Evolutionary conservation across 2,113 vertebrate species (phyloP).

Genomic region (Athene cunicularia): DNA sequence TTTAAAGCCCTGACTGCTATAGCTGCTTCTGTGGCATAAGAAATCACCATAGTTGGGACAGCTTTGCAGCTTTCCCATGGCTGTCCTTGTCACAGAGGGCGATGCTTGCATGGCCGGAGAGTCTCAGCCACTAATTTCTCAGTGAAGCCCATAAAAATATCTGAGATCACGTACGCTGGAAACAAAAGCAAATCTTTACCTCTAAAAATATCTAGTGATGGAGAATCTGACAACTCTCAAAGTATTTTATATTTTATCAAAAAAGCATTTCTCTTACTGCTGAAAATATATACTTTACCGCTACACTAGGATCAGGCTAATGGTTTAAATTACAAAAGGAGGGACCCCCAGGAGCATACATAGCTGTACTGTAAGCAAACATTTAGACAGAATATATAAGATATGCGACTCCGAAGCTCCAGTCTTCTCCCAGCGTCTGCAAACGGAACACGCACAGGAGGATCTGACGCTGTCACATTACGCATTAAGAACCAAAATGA

Average conservation of each 20-base stretch:
- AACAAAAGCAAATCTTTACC: neutral
- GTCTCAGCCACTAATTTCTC: neutral
- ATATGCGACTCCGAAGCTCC: neutral
- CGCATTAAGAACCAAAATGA: neutral
- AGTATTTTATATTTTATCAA: neutral
- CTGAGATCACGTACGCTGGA: neutral
- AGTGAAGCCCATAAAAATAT: neutral
- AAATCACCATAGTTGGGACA: neutral
- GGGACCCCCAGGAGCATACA: neutral
- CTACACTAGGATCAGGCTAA: neutral
- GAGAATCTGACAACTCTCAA: neutral
- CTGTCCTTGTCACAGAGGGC: fast-evolving
- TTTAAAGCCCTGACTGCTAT: neutral
- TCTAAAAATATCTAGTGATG: neutral
- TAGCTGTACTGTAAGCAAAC: neutral
- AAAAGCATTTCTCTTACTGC: neutral
- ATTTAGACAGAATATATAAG: neutral
- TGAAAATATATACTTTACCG: neutral
- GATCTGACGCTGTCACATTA: neutral
- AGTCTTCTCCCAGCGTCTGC: neutral
- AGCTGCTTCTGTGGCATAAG: neutral
- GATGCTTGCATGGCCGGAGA: fast-evolving
- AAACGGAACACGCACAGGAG: fast-evolving
- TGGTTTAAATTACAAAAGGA: neutral
- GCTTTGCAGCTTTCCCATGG: neutral